Conservation (phyloP, 2,888 invertebrate species). For the Spodoptera exigua region DNA sequence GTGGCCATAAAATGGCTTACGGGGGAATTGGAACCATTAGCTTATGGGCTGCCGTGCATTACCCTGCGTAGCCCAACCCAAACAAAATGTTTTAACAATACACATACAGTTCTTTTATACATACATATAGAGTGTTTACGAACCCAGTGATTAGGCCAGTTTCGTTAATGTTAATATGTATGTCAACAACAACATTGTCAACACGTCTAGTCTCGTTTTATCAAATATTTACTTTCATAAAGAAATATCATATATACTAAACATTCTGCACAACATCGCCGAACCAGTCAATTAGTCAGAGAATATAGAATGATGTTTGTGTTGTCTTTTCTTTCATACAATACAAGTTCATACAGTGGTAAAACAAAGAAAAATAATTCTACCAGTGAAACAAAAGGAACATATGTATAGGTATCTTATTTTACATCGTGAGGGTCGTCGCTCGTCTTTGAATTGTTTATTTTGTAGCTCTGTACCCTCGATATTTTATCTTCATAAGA, state of each 20-base stretch:
- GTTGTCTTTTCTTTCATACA: slow-evolving; percentile 24
- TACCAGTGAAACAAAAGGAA: slow-evolving; percentile 50
- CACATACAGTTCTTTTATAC: slow-evolving; percentile 2
- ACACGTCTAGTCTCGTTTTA: neutral
- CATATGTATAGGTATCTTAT: slow-evolving; percentile 50
- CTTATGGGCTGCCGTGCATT: slow-evolving; percentile 46
- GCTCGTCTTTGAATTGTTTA: slow-evolving; percentile 63
- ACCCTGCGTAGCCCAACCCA: slow-evolving; percentile 60
- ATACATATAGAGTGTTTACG: neutral
- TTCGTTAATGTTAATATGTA: neutral
- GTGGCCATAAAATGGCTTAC: slow-evolving; percentile 51
- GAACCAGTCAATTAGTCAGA: slow-evolving; percentile 28
- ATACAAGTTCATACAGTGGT: slow-evolving; percentile 43
- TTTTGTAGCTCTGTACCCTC: slow-evolving; percentile 61
- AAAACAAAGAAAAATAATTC: slow-evolving; percentile 59
- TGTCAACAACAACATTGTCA: neutral
- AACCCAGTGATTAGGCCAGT: slow-evolving; percentile 4
- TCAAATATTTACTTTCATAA: neutral
- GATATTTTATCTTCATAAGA: slow-evolving; percentile 54
- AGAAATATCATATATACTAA: neutral
- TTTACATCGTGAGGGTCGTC: slow-evolving; percentile 51
- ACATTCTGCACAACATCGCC: slow-evolving; percentile 6
- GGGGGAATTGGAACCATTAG: slow-evolving; percentile 61
- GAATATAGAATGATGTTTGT: slow-evolving; percentile 41
- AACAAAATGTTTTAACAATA: slow-evolving; percentile 32